Base-by-base conservation (phyloP, 2,888 invertebrate species). In the Subacronicta megacephala region DNA sequence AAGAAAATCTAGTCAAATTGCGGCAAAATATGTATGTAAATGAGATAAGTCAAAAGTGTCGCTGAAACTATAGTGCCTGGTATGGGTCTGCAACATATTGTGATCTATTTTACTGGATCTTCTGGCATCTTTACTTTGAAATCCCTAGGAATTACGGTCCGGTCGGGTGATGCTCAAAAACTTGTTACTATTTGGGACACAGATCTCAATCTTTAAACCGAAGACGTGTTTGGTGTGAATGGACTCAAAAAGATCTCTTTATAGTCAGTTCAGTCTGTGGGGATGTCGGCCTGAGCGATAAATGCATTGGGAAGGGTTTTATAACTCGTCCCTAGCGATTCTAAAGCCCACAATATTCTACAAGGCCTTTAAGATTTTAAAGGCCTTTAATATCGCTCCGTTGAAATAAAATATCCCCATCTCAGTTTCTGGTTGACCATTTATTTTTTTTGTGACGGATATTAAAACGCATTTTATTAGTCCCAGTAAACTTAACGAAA, bases 121-220 rank as follows among this genome's bases (percentile, higher is more conserved):
- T 56, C 50, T 62, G 62, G 2, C 6, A 3, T 40, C 3, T 12
- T 20, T 49, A 23, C 10, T 33, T 33, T n/a, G 3, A 10, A 7
- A 7, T 16, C 6, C 15, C n/a, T 29, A n/a, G 16, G 20, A 38
- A 31, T 35, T 42, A 4, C 29, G 43, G 36, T 62, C 7, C 2
- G 15, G 44, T 5, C 5, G 20, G 44, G 62, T 56, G 42, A 33
- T 44, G 36, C 36, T 56, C 67, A 67, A 51, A 67, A 62, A 44
- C 51, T 54, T 62, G 29, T 46, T 61, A 55, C 67, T 55, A 50
- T 64, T 61, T 50, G 61, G 50, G 67, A 16, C 46, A 67, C 62
- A 67, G n/a, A 62, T 67, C 60, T 49, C 66, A 49, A 66, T 64
- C 46, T 62, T 62, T 44, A 62, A 62, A 62, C 50, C 56, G 33